Conservation (phyloP, 2,888 invertebrate genomes). For the Tetragonula carbonaria region DNA sequence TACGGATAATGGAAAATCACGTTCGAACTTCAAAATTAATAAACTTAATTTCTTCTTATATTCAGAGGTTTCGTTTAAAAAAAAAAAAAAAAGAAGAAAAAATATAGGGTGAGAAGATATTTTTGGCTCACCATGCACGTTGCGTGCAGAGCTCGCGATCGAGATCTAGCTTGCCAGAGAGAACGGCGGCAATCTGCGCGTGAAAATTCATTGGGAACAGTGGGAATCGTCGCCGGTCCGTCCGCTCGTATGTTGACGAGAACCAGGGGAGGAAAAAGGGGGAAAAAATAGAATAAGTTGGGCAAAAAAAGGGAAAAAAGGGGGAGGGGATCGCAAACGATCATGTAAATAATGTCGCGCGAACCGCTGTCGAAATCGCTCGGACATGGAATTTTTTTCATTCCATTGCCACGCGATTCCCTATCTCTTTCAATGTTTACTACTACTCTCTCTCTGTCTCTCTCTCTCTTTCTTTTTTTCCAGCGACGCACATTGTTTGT, state of each 20-base stretch:
- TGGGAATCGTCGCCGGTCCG: constrained; percentile 11
- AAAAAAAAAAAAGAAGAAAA: too few species aligned
- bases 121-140: neutral
- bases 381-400: constrained; percentile 29
- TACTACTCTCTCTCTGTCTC: neutral
- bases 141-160: constrained; percentile 12
- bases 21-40: too few species aligned
- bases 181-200: constrained; percentile 42
- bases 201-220: constrained; percentile 39
- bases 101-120: too few species aligned
- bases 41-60: too few species aligned
- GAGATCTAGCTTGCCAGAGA: neutral
- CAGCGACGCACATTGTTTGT: neutral
- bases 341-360: constrained; percentile 49
- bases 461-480: neutral
- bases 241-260: constrained; percentile 6
- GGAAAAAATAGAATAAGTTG: neutral
- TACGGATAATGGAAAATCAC: too few species aligned
- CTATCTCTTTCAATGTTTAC: too few species aligned
- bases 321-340: constrained; percentile 25
- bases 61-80: too few species aligned
- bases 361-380: constrained; percentile 33
- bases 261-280: neutral
- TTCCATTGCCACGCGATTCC: neutral
- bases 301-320: neutral